Percentiles rank a stretch among this genome's conserved stretches.
Evolutionary conservation across 2,888 invertebrate genomes (phyloP).

Genomic region (Aporophyla nigra): DNA sequence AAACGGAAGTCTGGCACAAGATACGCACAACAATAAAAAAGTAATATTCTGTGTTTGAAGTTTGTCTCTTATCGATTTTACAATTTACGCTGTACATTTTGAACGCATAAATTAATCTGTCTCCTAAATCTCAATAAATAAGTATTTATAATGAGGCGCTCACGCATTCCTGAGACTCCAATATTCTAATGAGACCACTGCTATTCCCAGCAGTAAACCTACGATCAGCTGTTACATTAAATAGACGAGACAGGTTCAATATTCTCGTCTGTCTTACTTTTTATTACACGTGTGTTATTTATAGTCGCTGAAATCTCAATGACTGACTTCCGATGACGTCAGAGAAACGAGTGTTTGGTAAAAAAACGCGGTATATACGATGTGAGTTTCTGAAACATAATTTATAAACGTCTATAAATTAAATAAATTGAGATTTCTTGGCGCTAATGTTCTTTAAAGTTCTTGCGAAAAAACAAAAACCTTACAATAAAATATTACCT

Average conservation of each 20-base stretch:
- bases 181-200: slow-evolving; percentile 35
- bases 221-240: slow-evolving; percentile 37
- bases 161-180: slow-evolving; percentile 31
- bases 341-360: slow-evolving; percentile 22
- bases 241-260: slow-evolving; percentile 65
- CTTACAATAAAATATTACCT: neutral
- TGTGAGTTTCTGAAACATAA: neutral
- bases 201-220: slow-evolving; percentile 34
- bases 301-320: slow-evolving; percentile 35
- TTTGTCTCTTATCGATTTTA: slow-evolving; percentile 6
- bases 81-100: slow-evolving; percentile 2
- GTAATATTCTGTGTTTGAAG: slow-evolving; percentile 12
- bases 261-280: slow-evolving; percentile 66
- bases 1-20: neutral
- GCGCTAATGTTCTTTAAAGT: neutral
- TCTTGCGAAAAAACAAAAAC: neutral
- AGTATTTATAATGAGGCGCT: slow-evolving; percentile 25
- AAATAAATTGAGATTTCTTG: slow-evolving; percentile 2
- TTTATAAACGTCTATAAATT: slow-evolving; percentile 40
- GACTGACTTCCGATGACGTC: slow-evolving; percentile 56
- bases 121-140: slow-evolving; percentile 26
- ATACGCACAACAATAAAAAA: neutral
- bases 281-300: slow-evolving; percentile 39
- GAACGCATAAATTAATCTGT: slow-evolving; percentile 15
- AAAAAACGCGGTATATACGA: slow-evolving; percentile 2